Base-by-base conservation (phyloP, 1,140 invertebrate genomes). In the Drosophila leontia region DNA sequence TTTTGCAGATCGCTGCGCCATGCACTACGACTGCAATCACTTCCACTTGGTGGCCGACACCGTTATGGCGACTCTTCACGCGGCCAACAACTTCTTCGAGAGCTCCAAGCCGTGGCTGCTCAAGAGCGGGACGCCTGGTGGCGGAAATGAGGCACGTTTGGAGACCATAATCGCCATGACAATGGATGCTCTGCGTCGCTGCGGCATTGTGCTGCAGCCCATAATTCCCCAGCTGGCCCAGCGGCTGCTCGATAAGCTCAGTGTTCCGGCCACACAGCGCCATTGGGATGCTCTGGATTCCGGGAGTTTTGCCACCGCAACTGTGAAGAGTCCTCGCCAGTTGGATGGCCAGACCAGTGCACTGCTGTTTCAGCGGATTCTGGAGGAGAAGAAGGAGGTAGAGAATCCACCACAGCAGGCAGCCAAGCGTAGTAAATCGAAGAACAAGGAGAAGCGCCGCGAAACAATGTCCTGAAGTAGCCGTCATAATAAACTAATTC, bases 21-120 rank as follows among this genome's bases (percentile, higher is more conserved):
- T 93, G 17, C 94, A 96, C 93, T 99, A 97, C 92, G 93, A 95
- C 56, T 94, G 96, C 42, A 96, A 96, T 87, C 95, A 97, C 82
- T 97, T 98, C 91, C 97, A 98, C 93, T 96, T 96, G 93, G 97
- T 95, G 1, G 95, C 98, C 1, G 97, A 99, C 85, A 93, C 93
- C 1, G 95, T 97, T 1, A 96, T 99, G 92, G 92, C 93, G 29
- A 94, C 95, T 5, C 93, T 99, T 9, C 95, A 96, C 87, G 93
- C 94, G 34, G 95, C 96, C 1, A 99, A 99, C 94, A 93, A 95
- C 67, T 97, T 99, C 94, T 95, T 99, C 71, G 95, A 99, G 79
- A 93, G 95, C 7, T 94, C 96, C 62, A 95, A 96, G 92, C 98
- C 98, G 0, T 99, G 99, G 99, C 94, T 96, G 75, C 94, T 99